Base-by-base conservation (phyloP, 1,140 invertebrate genomes). In the Ceratitis capitata region DNA sequence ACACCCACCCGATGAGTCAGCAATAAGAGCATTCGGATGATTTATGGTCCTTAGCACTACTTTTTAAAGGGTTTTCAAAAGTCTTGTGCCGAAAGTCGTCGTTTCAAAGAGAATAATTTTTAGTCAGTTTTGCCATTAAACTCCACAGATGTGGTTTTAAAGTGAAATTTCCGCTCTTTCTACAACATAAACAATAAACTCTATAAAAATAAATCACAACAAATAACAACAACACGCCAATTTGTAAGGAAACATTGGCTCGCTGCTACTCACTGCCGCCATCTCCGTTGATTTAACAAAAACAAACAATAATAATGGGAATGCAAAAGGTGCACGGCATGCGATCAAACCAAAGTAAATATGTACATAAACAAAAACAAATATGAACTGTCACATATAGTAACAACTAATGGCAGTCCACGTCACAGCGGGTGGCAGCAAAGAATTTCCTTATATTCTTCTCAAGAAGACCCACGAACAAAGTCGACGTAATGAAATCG, bases 331-430 rank as follows among this genome's bases (percentile, higher is more conserved):
- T 26, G 56, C 69, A 14, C 26, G 12, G 19, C 35, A 23, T 78
- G 39, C n/a, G 12, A n/a, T 56, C 58, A 23, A n/a, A 10, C n/a
- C 23, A 16, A 16, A 69, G 29, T 69, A 69, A 35, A 35, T 69
- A 39, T 69, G 39, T 29, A 69, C 64, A 39, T 39, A 69, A 69
- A 69, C 64, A 69, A 69, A 69, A 69, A n/a, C 69, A 78, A 78
- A 78, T 78, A 78, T 78, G 69, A 45, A 78, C 69, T 42, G 58
- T 9, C 39, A 42, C n/a, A 23, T 19, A 78, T 35, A n/a, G 69
- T 16, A 7, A 45, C 42, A 78, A 19, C 42, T 39, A 78, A 78
- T 78, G 19, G 39, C 69, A 12, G 69, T 78, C 69, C 42, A 26
- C 39, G 16, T 1, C 35, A 2, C 69, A 78, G 35, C 39, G 14